Conservation (phyloP, 1,140 invertebrate genomes). For the Apis cerana region DNA sequence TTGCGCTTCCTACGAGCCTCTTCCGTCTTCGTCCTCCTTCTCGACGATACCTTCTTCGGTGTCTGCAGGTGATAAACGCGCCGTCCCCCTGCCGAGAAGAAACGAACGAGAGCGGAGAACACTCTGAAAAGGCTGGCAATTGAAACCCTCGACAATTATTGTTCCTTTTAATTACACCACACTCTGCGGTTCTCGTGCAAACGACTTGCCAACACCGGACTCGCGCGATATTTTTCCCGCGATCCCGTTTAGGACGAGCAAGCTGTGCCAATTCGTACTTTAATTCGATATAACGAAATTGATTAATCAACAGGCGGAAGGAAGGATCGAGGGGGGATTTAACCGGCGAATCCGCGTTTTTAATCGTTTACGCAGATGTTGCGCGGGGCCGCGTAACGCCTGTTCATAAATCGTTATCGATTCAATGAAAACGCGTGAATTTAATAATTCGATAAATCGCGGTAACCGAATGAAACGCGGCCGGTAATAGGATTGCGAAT, state of each 20-base stretch:
- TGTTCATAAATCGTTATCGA: slow-evolving; percentile 28
- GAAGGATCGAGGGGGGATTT: neutral
- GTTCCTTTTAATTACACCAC: slow-evolving; percentile 59
- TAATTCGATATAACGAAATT: neutral
- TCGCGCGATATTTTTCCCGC: neutral
- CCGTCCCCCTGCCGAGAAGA: slow-evolving; percentile 1
- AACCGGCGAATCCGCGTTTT: neutral
- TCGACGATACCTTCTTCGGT: slow-evolving; percentile 17
- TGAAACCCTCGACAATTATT: slow-evolving; percentile 47
- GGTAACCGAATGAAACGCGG: slow-evolving; percentile 6
- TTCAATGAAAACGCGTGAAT: slow-evolving; percentile 31
- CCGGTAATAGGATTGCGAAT: slow-evolving; percentile 38
- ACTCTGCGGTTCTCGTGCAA: too few relatives aligned
- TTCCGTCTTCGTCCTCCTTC: neutral
- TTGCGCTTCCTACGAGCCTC: slow-evolving; percentile 1
- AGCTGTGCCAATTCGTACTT: neutral
- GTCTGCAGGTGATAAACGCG: slow-evolving; percentile 47
- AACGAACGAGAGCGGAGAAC: slow-evolving; percentile 46
- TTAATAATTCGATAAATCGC: slow-evolving; percentile 44
- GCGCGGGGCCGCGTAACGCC: neutral
- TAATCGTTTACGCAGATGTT: slow-evolving; percentile 35
- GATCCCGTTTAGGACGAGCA: neutral
- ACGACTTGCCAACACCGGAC: neutral
- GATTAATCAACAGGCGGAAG: slow-evolving; percentile 7
- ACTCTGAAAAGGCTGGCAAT: slow-evolving; percentile 49